A percentile compares a stretch with the other conserved stretches of the same genome.
Conservation (phyloP, 2,797 vertebrate genomes). For the Ciconia nigra region DNA sequence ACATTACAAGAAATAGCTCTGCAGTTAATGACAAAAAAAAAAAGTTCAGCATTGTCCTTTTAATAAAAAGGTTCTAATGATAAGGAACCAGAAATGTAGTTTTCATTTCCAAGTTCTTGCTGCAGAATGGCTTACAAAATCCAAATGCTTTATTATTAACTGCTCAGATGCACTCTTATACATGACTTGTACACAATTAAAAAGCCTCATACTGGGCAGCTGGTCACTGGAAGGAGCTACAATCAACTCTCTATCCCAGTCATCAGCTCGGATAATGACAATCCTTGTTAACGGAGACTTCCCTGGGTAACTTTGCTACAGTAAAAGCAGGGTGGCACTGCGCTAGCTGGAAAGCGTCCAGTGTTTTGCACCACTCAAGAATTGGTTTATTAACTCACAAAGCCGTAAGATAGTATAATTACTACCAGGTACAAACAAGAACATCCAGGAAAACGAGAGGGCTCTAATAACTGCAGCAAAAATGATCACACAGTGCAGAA, state of each 20-base stretch:
- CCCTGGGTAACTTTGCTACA: background rate
- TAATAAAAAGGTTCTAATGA: background rate
- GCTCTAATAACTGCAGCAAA: background rate
- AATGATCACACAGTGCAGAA: accelerated
- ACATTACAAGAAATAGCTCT: background rate
- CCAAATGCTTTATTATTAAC: background rate
- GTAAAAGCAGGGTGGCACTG: background rate
- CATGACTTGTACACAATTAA: background rate
- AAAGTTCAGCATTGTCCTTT: background rate
- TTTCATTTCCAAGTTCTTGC: background rate
- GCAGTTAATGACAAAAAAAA: background rate
- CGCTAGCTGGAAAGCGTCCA: background rate
- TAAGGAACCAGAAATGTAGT: background rate
- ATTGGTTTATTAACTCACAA: background rate
- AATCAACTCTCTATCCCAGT: background rate
- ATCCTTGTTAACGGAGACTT: background rate
- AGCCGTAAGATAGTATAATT: background rate
- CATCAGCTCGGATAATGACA: background rate
- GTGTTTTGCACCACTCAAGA: background rate
- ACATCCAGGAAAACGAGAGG: background rate
- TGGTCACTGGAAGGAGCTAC: background rate
- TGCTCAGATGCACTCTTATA: background rate
- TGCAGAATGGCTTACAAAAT: background rate
- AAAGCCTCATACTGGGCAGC: background rate
- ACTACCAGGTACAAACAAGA: background rate